Conservation (phyloP, 35 echinoderm and acorn worm species). For the Lytechinus variegatus region DNA sequence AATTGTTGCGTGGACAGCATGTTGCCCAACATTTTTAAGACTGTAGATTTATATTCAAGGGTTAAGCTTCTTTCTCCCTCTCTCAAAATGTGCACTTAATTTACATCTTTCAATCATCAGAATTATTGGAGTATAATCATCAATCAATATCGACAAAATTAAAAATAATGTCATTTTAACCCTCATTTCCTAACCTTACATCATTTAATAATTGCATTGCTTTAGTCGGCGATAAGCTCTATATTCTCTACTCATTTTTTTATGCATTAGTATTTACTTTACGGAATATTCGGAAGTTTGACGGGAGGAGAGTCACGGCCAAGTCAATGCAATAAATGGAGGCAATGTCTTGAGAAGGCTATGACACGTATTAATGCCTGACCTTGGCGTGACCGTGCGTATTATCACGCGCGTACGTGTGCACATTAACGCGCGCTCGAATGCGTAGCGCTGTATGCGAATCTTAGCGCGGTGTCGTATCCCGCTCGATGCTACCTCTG, state of each 20-base stretch:
- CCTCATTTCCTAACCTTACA: not conserved
- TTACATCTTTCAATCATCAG: not conserved
- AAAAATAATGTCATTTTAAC: not conserved
- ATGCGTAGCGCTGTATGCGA: constrained; percentile 3
- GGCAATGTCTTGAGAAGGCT: not conserved
- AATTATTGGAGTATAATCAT: not conserved
- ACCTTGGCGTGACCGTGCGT: constrained; percentile 34
- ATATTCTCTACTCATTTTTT: not conserved
- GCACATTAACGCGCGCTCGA: constrained; percentile 12
- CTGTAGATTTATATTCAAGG: too few relatives aligned
- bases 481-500: not conserved
- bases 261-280: not conserved
- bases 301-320: not conserved
- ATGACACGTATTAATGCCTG: constrained; percentile 30
- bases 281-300: not conserved
- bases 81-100: too few relatives aligned
- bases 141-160: not conserved
- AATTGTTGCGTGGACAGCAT: too few relatives aligned
- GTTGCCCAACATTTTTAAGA: too few relatives aligned
- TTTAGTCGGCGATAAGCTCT: not conserved
- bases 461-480: not conserved
- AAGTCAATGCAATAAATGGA: not conserved
- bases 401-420: constrained; percentile 41
- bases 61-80: too few relatives aligned
- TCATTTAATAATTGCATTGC: not conserved